A percentile compares a stretch with the other conserved stretches of the same genome.
These are phyloP conservation scores for Drosophila lacertosa DNA, from an alignment of 1,140 invertebrate species.

Conservation along the genomic window DNA sequence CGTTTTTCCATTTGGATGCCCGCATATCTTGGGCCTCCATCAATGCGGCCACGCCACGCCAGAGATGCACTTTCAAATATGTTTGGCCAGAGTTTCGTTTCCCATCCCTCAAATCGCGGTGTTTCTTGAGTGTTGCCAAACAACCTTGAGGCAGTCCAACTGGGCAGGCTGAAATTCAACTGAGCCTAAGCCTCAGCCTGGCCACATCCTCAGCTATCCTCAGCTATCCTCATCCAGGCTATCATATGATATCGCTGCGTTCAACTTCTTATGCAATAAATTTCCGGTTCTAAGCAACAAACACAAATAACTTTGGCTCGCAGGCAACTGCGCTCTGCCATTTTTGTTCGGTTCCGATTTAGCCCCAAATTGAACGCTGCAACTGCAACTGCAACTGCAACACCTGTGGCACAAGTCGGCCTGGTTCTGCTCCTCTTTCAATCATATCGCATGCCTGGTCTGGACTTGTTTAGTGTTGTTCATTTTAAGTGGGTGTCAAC, in stretches of 20 bases:
- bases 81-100: no score
- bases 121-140: slow-evolving; percentile 52
- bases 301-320: slow-evolving; percentile 21
- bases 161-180: not conserved
- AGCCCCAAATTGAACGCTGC: slow-evolving; percentile 16
- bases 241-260: slow-evolving; percentile 54
- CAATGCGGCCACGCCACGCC: not conserved
- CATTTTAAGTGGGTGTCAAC: slow-evolving; percentile 69
- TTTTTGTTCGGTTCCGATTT: not conserved
- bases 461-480: slow-evolving; percentile 34
- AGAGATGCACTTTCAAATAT: slow-evolving; percentile 39
- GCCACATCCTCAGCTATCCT: slow-evolving; percentile 15
- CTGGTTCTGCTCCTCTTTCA: slow-evolving; percentile 29
- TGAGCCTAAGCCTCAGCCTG: not conserved
- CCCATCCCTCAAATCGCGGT: slow-evolving; percentile 3
- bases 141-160: slow-evolving; percentile 71
- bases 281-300: slow-evolving; percentile 69
- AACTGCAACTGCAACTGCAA: slow-evolving; percentile 7
- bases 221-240: no score
- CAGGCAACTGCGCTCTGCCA: slow-evolving; percentile 10
- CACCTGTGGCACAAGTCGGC: slow-evolving; percentile 27
- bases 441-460: slow-evolving; percentile 32
- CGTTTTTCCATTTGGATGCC: slow-evolving; percentile 25
- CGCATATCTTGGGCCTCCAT: slow-evolving; percentile 42
- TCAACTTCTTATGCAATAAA: slow-evolving; percentile 81